phyloP scores from a whole-genome alignment of 2,888 invertebrate species.

The Himalopsyche japonica region DNA sequence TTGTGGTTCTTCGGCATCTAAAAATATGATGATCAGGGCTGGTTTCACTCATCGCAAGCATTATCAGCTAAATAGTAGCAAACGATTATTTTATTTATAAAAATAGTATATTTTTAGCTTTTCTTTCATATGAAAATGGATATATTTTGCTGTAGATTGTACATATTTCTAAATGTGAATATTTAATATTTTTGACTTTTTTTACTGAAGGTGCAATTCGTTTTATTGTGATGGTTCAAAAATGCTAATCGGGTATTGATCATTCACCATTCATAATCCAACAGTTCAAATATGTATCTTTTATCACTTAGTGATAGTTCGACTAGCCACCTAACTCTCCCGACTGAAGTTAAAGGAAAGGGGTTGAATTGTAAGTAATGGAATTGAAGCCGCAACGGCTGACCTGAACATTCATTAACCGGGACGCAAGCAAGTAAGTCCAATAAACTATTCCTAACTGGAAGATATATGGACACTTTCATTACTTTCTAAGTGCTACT shows the following conservation, averaged over 20 bases:
- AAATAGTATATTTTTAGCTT: too few species aligned
- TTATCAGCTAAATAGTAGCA: too few species aligned
- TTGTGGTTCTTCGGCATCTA: too few species aligned
- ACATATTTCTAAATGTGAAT: not conserved
- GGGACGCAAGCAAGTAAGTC: constrained; percentile 1
- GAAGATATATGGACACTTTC: not conserved
- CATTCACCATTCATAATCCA: not conserved
- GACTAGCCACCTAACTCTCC: not conserved
- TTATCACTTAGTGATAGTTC: not conserved
- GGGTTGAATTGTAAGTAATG: constrained; percentile 28
- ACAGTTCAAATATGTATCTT: not conserved
- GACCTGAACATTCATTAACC: constrained; percentile 35
- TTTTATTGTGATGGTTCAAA: too few species aligned
- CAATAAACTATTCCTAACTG: constrained; percentile 18
- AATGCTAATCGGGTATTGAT: too few species aligned
- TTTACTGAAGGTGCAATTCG: too few species aligned
- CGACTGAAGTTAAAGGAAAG: not conserved
- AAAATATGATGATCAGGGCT: too few species aligned
- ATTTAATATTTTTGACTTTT: not conserved
- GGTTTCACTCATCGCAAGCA: too few species aligned
- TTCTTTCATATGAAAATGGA: too few species aligned
- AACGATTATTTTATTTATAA: too few species aligned
- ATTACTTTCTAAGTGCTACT: not conserved
- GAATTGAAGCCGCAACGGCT: constrained; percentile 33
- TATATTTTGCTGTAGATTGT: too few species aligned